phyloP scores from a whole-genome alignment of 1,140 invertebrate genomes.

The Tetragnatha versicolor region DNA sequence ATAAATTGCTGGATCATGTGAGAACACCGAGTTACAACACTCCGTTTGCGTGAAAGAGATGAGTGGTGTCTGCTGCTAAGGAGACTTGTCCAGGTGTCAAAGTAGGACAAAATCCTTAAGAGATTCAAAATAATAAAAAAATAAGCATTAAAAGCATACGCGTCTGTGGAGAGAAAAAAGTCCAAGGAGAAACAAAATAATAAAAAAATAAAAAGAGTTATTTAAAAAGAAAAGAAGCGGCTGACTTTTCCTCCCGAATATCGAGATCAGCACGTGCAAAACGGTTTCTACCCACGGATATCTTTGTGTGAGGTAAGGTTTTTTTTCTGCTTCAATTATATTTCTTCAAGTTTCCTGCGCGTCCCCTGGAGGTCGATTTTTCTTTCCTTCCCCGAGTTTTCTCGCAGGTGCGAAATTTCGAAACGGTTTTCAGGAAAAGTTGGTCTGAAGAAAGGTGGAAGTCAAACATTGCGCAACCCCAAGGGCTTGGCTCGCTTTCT shows the following conservation, averaged over 20 bases:
- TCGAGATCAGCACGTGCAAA: conserved; percentile 39
- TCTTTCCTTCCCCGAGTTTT: neutral
- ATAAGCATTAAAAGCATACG: neutral
- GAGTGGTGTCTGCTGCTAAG: no score
- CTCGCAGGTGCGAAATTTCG: no score
- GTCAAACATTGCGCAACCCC: no score
- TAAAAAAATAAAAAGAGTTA: conserved; percentile 1
- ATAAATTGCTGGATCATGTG: no score
- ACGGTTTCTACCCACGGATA: neutral
- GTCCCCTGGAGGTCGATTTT: neutral
- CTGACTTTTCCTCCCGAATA: conserved; percentile 25
- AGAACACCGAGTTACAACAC: no score
- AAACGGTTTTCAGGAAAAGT: no score
- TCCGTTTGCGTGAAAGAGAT: no score
- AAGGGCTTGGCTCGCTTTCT: no score
- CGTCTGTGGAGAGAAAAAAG: neutral
- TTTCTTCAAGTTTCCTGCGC: neutral
- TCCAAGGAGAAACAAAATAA: conserved; percentile 4
- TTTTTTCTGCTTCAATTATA: neutral
- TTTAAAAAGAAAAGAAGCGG: conserved; percentile 25
- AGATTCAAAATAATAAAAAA: conserved; percentile 27
- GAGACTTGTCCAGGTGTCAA: conserved; percentile 34
- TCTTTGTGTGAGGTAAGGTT: neutral
- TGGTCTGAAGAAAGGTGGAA: no score
- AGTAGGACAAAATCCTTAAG: conserved; percentile 45